Conservation (phyloP, 2,888 invertebrate genomes). For the Pristionchus mayeri region DNA sequence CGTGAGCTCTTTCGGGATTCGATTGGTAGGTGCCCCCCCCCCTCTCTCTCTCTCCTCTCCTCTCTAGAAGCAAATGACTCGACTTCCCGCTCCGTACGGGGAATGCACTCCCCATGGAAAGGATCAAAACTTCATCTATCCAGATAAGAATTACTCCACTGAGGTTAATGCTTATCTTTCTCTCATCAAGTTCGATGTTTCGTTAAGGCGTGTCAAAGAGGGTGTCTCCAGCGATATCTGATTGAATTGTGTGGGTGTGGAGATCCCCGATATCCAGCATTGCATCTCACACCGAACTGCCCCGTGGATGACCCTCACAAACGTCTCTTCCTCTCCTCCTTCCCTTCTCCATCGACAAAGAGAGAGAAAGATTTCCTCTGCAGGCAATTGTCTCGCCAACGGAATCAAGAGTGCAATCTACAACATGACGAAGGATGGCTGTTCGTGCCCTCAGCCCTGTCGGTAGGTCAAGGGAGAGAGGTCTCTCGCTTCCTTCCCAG, state of each 20-base stretch:
- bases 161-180: conserved; percentile 57
- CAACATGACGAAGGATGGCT: conserved; percentile 58
- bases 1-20: conserved; percentile 73
- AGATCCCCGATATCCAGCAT: conserved; percentile 74
- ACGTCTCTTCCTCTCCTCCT: conserved; percentile 50
- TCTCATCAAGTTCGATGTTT: background rate
- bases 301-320: conserved; percentile 69
- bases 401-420: conserved; percentile 65
- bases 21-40: conserved; percentile 59
- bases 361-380: conserved; percentile 30
- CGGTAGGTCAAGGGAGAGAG: conserved; percentile 53
- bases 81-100: conserved; percentile 74
- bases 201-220: conserved; percentile 71
- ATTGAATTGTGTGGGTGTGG: conserved; percentile 71
- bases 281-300: conserved; percentile 68
- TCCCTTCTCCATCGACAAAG: background rate
- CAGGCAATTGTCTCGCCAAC: conserved; percentile 70
- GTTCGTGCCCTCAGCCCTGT: conserved; percentile 73
- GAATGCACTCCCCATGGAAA: conserved; percentile 73
- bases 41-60: background rate
- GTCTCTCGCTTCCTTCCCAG: too few species aligned
- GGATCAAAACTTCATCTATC: conserved; percentile 71
- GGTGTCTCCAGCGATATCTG: conserved; percentile 70
- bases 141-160: conserved; percentile 70
- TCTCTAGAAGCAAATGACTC: conserved; percentile 69